Evolutionary conservation across 2,888 invertebrate genomes (phyloP), one percentile per base, ranked within the genome.

Genomic region (Tineola bisselliella): DNA sequence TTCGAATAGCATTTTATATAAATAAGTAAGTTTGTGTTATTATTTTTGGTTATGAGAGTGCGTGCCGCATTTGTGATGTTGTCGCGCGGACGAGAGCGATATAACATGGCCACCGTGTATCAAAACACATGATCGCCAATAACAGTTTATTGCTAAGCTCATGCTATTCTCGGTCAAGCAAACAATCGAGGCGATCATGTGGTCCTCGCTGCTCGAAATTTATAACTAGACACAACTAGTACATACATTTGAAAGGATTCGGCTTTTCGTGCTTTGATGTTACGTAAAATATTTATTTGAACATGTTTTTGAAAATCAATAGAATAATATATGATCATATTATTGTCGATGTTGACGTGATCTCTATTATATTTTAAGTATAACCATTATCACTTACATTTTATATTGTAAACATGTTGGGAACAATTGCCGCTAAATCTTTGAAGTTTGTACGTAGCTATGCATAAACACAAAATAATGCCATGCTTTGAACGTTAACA

Each of bases 91-190:
- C 11, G 11, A 19, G 18, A 25, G 25, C 65, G 71, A 68, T 70
- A 76, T 74, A 66, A 75, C 68, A 79, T 78, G 76, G 76, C 76
- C 68, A 70, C 77, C 76, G 68, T 72, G 60, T 63, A 67, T 30
- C 17, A 61, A 69, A 80, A 80, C 81, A 83, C 78, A 82, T 83
- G 82, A 84, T 81, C 74, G 67, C 64, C 66, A 67, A 70, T 67
- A 63, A 62, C 63, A 67, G 66, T 66, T 67, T 25, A 59, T 33
- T 59, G 33, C 33, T 48, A 69, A 69, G 68, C 63, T 56, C 58
- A 68, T 72, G 72, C 72, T 77, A 76, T 77, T 77, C 70, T 72
- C 63, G 66, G 62, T 59, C 52, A 30, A 43, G 56, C 62, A 63
- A 64, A 62, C 65, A 61, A 62, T 60, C 63, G 61, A 59, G 60